These are phyloP conservation scores for Parasteatoda tepidariorum DNA, from an alignment of 1,140 invertebrate species.

Conservation along the genomic window DNA sequence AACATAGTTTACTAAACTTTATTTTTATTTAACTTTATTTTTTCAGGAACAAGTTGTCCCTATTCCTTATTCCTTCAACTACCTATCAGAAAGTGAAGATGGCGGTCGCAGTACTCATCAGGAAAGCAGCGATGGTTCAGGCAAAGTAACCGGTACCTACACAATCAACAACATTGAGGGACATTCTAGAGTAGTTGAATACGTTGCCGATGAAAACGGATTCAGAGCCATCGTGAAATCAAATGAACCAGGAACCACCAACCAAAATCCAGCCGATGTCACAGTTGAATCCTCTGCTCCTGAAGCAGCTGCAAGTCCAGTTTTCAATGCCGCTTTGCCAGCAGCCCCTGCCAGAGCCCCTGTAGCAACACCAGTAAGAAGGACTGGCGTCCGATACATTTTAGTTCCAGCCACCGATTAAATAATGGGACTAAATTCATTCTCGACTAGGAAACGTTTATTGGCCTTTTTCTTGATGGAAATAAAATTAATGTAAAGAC, in stretches of 20 bases:
- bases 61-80: slow-evolving; percentile 38
- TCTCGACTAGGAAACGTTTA: too few relatives aligned
- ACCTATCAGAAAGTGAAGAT: slow-evolving; percentile 4
- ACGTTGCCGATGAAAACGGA: slow-evolving; percentile 47
- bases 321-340: not conserved
- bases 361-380: not conserved
- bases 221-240: slow-evolving; percentile 21
- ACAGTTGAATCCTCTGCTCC: slow-evolving; percentile 27
- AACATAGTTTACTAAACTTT: too few relatives aligned
- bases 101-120: slow-evolving; percentile 25
- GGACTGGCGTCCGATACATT: slow-evolving; percentile 15
- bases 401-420: slow-evolving; percentile 22
- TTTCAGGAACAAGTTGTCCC: not conserved
- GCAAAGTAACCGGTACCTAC: slow-evolving; percentile 21
- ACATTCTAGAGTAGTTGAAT: slow-evolving; percentile 6
- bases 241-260: slow-evolving; percentile 45
- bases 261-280: slow-evolving; percentile 34
- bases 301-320: not conserved
- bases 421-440: too few relatives aligned
- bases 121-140: slow-evolving; percentile 9
- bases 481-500: too few relatives aligned
- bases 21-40: too few relatives aligned
- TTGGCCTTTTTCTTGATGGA: too few relatives aligned
- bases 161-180: slow-evolving; percentile 10
- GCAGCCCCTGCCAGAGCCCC: not conserved